These are phyloP conservation scores for Urocynchramus pylzowi DNA, from an alignment of 2,113 vertebrate species.

Conservation along the genomic window DNA sequence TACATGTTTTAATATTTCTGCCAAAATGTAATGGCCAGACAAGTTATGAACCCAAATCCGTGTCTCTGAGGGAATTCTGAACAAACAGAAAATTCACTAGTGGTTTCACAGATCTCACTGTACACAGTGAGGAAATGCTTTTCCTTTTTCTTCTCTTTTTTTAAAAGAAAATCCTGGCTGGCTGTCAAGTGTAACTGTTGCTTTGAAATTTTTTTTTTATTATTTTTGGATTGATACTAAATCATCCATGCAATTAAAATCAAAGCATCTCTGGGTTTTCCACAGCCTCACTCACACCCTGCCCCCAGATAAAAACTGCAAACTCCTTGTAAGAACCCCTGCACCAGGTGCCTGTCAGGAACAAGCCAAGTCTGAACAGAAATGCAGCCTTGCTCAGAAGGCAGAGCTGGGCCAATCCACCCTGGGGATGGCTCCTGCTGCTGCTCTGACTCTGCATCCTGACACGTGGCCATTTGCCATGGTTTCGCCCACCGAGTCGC, in stretches of 20 bases:
- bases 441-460: background rate
- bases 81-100: background rate
- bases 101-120: background rate
- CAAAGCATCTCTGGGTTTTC: background rate
- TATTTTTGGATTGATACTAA: background rate
- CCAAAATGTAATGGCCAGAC: background rate
- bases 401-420: background rate
- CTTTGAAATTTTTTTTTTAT: background rate
- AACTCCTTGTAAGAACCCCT: background rate
- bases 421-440: background rate
- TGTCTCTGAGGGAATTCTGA: background rate
- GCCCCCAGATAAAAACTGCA: background rate
- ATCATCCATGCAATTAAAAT: background rate
- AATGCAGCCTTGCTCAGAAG: background rate
- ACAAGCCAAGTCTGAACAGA: background rate
- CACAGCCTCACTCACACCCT: background rate
- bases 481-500: background rate
- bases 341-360: background rate
- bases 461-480: background rate
- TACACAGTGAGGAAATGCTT: background rate
- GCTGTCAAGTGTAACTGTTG: background rate
- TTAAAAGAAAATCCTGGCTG: background rate
- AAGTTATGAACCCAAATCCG: background rate
- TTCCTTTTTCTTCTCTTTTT: background rate
- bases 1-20: background rate